phyloP scores from a whole-genome alignment of 2,113 vertebrate genomes.

The Salvator merianae region DNA sequence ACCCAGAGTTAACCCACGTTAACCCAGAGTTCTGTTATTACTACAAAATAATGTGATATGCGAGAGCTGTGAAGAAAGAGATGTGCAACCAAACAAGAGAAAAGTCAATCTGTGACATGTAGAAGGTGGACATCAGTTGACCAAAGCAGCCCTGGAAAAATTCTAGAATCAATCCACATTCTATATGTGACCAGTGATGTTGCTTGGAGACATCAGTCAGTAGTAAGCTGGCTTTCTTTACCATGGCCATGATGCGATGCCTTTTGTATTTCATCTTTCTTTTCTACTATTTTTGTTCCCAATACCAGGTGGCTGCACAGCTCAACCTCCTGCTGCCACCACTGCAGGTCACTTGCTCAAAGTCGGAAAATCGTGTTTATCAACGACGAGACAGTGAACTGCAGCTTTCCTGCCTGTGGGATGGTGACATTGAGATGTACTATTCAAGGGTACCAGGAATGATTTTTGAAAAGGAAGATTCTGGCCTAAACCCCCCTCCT shows the following conservation, averaged over 20 bases:
- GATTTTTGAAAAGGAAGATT: not conserved
- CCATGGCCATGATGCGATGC: fast-evolving
- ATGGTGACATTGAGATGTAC: not conserved
- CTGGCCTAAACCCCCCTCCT: slow-evolving; percentile 5
- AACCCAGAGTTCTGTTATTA: no score
- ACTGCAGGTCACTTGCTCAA: slow-evolving; percentile 21
- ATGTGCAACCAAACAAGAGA: no score
- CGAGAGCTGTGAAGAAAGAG: no score
- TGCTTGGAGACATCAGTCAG: not conserved
- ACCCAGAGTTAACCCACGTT: no score
- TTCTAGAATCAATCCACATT: not conserved
- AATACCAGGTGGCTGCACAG: fast-evolving
- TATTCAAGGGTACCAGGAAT: slow-evolving; percentile 13
- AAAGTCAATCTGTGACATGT: not conserved
- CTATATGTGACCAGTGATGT: not conserved
- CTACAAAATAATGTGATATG: not conserved
- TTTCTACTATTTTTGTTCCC: not conserved
- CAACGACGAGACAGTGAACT: not conserved
- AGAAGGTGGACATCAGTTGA: not conserved
- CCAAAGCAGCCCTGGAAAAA: not conserved
- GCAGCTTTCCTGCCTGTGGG: slow-evolving; percentile 5
- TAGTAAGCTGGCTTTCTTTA: no score
- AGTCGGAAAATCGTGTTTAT: not conserved
- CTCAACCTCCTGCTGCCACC: not conserved
- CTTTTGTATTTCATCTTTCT: fast-evolving